Conservation (phyloP, 2,797 vertebrate species). For the Mergus octosetaceus region DNA sequence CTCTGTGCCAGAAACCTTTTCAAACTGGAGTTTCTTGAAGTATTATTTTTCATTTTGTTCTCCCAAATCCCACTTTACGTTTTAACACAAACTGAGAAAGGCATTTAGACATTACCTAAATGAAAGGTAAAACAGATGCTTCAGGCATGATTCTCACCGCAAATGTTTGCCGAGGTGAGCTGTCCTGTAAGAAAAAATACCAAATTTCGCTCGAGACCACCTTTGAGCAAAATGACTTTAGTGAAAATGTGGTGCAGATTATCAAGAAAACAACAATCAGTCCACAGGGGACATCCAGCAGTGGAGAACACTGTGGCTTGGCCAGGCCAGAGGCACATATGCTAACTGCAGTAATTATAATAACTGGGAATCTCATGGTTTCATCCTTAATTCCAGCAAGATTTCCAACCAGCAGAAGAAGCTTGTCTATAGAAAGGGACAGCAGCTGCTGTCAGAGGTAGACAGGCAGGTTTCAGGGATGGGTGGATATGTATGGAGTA, state of each 20-base stretch:
- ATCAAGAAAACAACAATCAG: fast-evolving
- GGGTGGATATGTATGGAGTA: not conserved
- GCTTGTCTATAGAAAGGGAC: not conserved
- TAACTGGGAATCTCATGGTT: not conserved
- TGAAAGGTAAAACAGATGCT: not conserved
- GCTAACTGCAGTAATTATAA: not conserved
- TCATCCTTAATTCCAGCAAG: not conserved
- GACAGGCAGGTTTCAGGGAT: not conserved
- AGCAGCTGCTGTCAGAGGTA: fast-evolving
- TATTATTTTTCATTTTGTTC: not conserved
- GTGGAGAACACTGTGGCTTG: not conserved
- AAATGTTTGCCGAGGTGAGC: not conserved
- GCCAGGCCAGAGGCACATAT: not conserved
- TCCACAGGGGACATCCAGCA: not conserved
- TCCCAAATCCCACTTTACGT: fast-evolving
- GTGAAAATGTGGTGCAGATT: not conserved
- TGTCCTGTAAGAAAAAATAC: not conserved
- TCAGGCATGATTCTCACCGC: fast-evolving
- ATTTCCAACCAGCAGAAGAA: not conserved
- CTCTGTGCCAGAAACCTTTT: conserved; percentile 10
- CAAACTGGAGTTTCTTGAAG: not conserved
- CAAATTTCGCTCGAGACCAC: not conserved
- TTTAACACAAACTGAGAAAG: not conserved
- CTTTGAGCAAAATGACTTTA: not conserved
- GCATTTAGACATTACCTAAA: not conserved